A percentile compares a stretch with the other conserved stretches of the same genome.
These are phyloP conservation scores for Dasysyrphus tricinctus DNA, from an alignment of 2,888 invertebrate species.

Conservation along the genomic window DNA sequence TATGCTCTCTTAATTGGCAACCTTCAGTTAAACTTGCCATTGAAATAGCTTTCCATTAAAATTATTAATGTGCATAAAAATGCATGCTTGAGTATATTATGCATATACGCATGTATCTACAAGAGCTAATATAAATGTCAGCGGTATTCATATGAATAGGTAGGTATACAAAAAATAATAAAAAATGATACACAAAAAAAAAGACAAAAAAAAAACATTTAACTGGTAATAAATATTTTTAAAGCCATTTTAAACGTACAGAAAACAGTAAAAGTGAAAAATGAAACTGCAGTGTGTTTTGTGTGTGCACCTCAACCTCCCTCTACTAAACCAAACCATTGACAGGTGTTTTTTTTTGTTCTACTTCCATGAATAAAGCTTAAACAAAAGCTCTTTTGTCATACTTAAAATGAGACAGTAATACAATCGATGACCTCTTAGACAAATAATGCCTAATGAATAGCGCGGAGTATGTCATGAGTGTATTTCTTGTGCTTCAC, in stretches of 20 bases:
- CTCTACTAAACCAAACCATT: not conserved
- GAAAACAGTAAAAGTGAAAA: conserved; percentile 61
- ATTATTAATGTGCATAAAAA: conserved; percentile 14
- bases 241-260: not conserved
- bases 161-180: not conserved
- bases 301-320: not conserved
- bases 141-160: not conserved
- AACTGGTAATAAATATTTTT: conserved; percentile 32
- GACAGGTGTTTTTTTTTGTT: conserved; percentile 26
- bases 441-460: not conserved
- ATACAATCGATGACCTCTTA: conserved; percentile 14
- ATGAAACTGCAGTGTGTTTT: conserved; percentile 43
- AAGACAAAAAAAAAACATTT: not conserved
- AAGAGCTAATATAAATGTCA: not conserved
- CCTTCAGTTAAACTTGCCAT: conserved; percentile 54
- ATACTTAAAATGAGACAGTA: conserved; percentile 2
- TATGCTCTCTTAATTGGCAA: conserved; percentile 16
- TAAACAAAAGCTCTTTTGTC: conserved; percentile 20
- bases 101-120: not conserved
- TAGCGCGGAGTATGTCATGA: no score
- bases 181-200: not conserved
- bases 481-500: not conserved
- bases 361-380: conserved; percentile 4
- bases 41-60: conserved; percentile 47
- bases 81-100: not conserved